phyloP scores from a whole-genome alignment of 2,113 vertebrate genomes.

The Choloepus hoffmanni region DNA sequence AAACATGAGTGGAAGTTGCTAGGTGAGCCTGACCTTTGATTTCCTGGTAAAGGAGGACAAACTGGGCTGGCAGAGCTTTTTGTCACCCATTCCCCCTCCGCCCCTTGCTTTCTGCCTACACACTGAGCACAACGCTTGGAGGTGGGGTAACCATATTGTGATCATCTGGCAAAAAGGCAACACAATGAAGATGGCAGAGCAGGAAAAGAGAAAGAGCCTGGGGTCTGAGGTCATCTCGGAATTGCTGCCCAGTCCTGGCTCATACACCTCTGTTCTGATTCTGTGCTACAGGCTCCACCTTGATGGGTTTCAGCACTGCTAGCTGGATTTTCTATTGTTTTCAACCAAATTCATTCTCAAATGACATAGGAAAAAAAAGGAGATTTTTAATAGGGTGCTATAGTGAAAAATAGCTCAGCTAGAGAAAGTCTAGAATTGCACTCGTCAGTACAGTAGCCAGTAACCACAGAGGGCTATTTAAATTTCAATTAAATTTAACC shows the following conservation, averaged over 20 bases:
- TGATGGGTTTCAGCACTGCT: neutral
- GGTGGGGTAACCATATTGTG: too few species aligned
- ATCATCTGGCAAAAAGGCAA: neutral
- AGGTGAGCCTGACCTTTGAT: neutral
- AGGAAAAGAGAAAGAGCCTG: neutral
- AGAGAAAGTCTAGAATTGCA: neutral
- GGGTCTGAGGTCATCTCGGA: neutral
- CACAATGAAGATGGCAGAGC: neutral
- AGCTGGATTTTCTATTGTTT: neutral
- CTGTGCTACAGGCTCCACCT: neutral
- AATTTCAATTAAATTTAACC: slow-evolving; percentile 27
- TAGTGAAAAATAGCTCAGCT: neutral
- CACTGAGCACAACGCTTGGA: neutral
- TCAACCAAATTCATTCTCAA: neutral
- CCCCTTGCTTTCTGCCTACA: neutral
- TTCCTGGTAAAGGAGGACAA: slow-evolving; percentile 33
- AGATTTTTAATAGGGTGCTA: neutral
- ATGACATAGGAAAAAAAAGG: neutral
- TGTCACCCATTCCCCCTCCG: neutral
- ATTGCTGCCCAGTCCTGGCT: too few species aligned
- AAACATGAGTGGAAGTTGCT: neutral
- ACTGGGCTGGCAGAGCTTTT: neutral
- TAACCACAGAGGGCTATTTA: neutral
- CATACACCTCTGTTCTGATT: neutral
- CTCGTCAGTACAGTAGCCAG: neutral